phyloP scores from a whole-genome alignment of 2,888 invertebrate species.

The Eupithecia subfuscata region DNA sequence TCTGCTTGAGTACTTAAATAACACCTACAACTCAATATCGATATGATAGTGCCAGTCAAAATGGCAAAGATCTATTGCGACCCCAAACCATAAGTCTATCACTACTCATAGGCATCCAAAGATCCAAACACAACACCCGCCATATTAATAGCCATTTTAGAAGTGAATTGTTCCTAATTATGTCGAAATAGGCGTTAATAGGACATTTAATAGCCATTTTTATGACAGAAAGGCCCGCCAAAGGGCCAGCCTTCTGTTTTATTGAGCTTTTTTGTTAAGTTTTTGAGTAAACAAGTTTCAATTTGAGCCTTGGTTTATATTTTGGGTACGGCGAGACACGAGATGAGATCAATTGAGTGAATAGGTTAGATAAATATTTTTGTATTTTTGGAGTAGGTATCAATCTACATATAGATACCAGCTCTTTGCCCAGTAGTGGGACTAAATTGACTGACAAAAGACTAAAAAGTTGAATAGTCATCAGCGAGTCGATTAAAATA shows the following conservation, averaged over 20 bases:
- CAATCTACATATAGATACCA: too few species aligned
- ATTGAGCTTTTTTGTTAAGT: slow-evolving; percentile 79
- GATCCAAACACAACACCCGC: slow-evolving; percentile 72
- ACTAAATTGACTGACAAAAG: too few species aligned
- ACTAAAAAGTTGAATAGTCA: too few species aligned
- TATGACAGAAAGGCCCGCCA: slow-evolving; percentile 74
- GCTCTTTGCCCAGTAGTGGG: too few species aligned
- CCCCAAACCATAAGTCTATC: background rate
- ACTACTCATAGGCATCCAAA: slow-evolving; percentile 40
- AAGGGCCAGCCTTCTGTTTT: slow-evolving; percentile 71
- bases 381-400: background rate
- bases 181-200: slow-evolving; percentile 84
- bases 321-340: slow-evolving; percentile 6
- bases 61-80: background rate
- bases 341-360: background rate
- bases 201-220: slow-evolving; percentile 78
- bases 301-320: slow-evolving; percentile 57
- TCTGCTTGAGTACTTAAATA: too few species aligned
- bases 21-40: too few species aligned
- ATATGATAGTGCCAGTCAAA: background rate
- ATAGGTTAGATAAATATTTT: background rate
- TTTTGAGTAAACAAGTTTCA: slow-evolving; percentile 76
- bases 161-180: slow-evolving; percentile 79
- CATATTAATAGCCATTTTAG: slow-evolving; percentile 52
- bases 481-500: too few species aligned